Conservation (phyloP, 2,113 vertebrate genomes). For the Ptychochromis oligacanthus region DNA sequence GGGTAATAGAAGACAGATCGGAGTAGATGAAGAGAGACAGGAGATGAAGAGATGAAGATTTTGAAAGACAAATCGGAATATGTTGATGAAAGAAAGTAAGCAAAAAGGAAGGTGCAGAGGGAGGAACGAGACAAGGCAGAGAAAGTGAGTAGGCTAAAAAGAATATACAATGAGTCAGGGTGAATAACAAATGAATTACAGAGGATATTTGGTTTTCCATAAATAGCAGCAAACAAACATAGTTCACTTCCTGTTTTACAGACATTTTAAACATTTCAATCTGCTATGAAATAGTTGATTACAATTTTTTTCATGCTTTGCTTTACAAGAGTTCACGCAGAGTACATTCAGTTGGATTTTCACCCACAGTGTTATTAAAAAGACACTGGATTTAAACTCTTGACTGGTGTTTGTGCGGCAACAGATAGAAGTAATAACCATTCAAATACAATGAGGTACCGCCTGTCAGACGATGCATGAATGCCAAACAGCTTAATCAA, state of each 20-base stretch:
- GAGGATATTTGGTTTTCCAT: slow-evolving; percentile 21
- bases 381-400: slow-evolving; percentile 18
- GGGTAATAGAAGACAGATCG: slow-evolving; percentile 54
- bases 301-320: slow-evolving; percentile 42
- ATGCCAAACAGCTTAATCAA: slow-evolving; percentile 20
- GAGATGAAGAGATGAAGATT: not conserved
- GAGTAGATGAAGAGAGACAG: slow-evolving; percentile 54
- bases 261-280: slow-evolving; percentile 49
- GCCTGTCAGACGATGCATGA: not conserved
- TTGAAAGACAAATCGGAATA: not conserved
- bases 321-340: slow-evolving; percentile 47
- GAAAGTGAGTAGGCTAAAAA: slow-evolving; percentile 14
- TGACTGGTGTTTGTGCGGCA: slow-evolving; percentile 19
- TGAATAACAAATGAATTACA: slow-evolving; percentile 17
- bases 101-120: not conserved
- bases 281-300: slow-evolving; percentile 20
- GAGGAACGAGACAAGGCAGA: slow-evolving; percentile 19
- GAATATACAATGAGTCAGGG: not conserved
- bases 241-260: slow-evolving; percentile 2
- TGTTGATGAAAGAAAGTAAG: not conserved
- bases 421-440: not conserved
- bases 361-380: slow-evolving; percentile 15
- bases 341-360: slow-evolving; percentile 23
- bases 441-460: not conserved
- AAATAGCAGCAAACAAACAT: slow-evolving; percentile 41